Conservation (phyloP, 2,113 vertebrate species). For the Poecilia latipinna region DNA sequence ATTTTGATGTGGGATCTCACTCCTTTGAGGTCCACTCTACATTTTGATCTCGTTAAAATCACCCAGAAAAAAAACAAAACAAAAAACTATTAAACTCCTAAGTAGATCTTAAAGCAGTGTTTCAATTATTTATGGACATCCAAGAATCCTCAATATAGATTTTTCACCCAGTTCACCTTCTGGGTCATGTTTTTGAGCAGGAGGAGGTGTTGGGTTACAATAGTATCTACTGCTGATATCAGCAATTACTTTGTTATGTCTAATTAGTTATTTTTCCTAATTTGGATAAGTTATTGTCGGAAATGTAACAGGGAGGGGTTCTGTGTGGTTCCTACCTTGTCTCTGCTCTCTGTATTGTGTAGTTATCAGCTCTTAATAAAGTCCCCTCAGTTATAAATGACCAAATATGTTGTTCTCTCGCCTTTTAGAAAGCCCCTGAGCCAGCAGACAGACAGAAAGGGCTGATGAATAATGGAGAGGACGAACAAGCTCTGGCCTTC, state of each 20-base stretch:
- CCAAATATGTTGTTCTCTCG: conserved; percentile 28
- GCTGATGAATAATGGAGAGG: conserved; percentile 55
- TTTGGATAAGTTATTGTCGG: conserved; percentile 38
- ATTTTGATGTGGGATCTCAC: conserved; percentile 45
- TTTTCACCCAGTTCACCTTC: background rate
- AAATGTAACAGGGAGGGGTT: conserved; percentile 80
- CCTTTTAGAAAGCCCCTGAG: conserved; percentile 25
- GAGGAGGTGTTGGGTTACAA: conserved; percentile 1
- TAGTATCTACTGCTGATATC: conserved; percentile 26
- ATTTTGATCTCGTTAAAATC: background rate
- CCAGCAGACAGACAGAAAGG: conserved; percentile 44
- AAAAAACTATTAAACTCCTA: background rate
- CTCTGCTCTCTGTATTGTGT: conserved; percentile 84
- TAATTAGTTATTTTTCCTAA: conserved; percentile 49
- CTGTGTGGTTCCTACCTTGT: conserved; percentile 79
- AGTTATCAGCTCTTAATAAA: conserved; percentile 63
- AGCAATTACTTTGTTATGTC: conserved; percentile 34
- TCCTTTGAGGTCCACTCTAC: background rate
- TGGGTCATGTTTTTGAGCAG: conserved; percentile 8
- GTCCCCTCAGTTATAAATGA: conserved; percentile 65
- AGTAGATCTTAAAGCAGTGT: background rate
- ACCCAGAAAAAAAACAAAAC: background rate
- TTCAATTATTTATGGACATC: background rate
- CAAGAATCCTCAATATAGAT: background rate
- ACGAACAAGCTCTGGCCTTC: conserved; percentile 48